A percentile compares a stretch with the other conserved stretches of the same genome.
These are phyloP conservation scores for Nymphalis io DNA, from an alignment of 1,140 invertebrate species.

Conservation along the genomic window DNA sequence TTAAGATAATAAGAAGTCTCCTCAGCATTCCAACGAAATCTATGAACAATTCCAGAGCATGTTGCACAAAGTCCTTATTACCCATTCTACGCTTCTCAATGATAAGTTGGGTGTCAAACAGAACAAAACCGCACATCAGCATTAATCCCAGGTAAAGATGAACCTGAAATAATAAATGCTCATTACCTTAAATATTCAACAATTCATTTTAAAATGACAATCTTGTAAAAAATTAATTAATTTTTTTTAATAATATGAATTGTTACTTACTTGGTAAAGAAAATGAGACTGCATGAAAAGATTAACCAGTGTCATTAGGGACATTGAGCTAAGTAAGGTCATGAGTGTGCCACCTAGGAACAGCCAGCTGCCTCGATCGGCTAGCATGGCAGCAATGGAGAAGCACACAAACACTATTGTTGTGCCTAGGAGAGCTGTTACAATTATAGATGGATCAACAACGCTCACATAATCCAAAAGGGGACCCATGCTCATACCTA, in stretches of 20 bases:
- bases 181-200: constrained; percentile 1
- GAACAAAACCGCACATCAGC: constrained; percentile 95
- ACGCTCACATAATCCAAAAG: constrained; percentile 88
- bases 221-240: too few relatives aligned
- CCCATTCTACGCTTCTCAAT: constrained; percentile 95
- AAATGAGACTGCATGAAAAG: constrained; percentile 92
- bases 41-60: constrained; percentile 94
- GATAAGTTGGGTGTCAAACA: constrained; percentile 98
- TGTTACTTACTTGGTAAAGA: constrained; percentile 87
- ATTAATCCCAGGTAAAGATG: constrained; percentile 93
- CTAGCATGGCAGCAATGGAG: constrained; percentile 91
- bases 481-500: constrained; percentile 91
- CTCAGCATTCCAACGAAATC: constrained; percentile 96
- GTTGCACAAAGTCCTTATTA: constrained; percentile 95
- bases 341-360: constrained; percentile 91
- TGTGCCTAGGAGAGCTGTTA: constrained; percentile 93
- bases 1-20: constrained; percentile 92
- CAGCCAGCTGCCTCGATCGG: constrained; percentile 91
- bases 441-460: constrained; percentile 92
- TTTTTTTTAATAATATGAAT: background rate
- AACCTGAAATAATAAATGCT: constrained; percentile 78
- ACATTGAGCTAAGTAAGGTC: constrained; percentile 89
- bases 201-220: too few relatives aligned
- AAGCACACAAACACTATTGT: constrained; percentile 95
- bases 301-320: constrained; percentile 90